Evolutionary conservation across 2,113 vertebrate species (phyloP).

Genomic region (Psettodes erumei): DNA sequence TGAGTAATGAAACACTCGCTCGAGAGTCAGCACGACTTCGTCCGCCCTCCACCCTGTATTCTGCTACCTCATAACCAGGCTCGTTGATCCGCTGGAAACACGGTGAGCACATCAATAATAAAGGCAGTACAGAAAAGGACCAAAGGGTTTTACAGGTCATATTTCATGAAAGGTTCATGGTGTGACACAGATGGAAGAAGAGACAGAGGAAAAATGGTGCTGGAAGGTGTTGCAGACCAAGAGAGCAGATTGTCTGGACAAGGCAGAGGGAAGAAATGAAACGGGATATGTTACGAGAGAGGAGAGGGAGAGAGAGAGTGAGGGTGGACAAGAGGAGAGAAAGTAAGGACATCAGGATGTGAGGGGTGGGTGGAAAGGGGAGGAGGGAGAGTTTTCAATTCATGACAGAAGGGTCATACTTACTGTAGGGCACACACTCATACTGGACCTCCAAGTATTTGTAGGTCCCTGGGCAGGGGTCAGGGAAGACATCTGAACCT

Average conservation of each 20-base stretch:
- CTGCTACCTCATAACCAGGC: slow-evolving; percentile 68
- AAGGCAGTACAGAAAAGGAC: slow-evolving; percentile 66
- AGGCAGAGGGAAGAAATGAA: slow-evolving; percentile 47
- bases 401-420: slow-evolving; percentile 85
- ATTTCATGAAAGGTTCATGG: slow-evolving; percentile 75
- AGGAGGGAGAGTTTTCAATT: slow-evolving; percentile 37
- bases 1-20: slow-evolving; percentile 60
- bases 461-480: slow-evolving; percentile 98
- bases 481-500: slow-evolving; percentile 98
- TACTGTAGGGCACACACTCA: slow-evolving; percentile 99
- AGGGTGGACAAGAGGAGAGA: not conserved
- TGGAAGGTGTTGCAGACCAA: slow-evolving; percentile 59
- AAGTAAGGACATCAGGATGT: slow-evolving; percentile 14
- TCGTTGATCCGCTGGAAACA: slow-evolving; percentile 65
- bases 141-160: slow-evolving; percentile 72
- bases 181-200: slow-evolving; percentile 68
- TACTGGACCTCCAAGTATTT: slow-evolving; percentile 99
- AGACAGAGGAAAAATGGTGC: slow-evolving; percentile 63
- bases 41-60: slow-evolving; percentile 47
- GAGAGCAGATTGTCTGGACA: slow-evolving; percentile 56
- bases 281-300: slow-evolving; percentile 43
- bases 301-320: slow-evolving; percentile 19
- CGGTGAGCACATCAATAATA: slow-evolving; percentile 75
- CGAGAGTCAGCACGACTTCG: slow-evolving; percentile 63
- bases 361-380: not conserved